Evolutionary conservation across 2,797 vertebrate genomes (phyloP).

Genomic region (Lindbergichthys nudifrons): DNA sequence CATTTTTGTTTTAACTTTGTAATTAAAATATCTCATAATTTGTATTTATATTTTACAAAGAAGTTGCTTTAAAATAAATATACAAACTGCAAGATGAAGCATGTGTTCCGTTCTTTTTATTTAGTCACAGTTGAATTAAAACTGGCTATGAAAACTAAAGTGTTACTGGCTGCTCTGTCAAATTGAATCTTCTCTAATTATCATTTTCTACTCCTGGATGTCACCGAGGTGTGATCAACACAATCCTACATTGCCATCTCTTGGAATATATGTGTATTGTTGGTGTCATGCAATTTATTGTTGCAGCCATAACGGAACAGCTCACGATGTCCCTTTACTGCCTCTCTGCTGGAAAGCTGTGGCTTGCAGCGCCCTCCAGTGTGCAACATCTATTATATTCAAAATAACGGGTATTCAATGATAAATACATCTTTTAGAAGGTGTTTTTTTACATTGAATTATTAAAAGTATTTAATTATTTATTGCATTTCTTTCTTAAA

Average conservation of each 20-base stretch:
- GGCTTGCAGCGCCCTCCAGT: slow-evolving; percentile 57
- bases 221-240: not conserved
- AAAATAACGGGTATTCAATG: not conserved
- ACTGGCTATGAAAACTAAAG: not conserved
- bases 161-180: slow-evolving; percentile 21
- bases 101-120: slow-evolving; percentile 18
- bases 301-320: slow-evolving; percentile 18
- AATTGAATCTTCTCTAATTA: slow-evolving; percentile 39
- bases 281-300: slow-evolving; percentile 14
- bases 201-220: slow-evolving; percentile 1
- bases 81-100: slow-evolving; percentile 79
- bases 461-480: too few species aligned
- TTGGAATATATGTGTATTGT: slow-evolving; percentile 58
- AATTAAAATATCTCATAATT: slow-evolving; percentile 98
- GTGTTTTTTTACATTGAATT: too few species aligned
- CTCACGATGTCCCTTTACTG: not conserved
- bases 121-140: slow-evolving; percentile 33
- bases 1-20: slow-evolving; percentile 99
- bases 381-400: not conserved
- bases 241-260: slow-evolving; percentile 70
- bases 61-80: slow-evolving; percentile 95
- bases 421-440: not conserved
- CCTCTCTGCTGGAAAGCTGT: not conserved
- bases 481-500: not conserved
- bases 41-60: slow-evolving; percentile 99